These are phyloP conservation scores for Philaethria dido DNA, from an alignment of 2,888 invertebrate genomes.

Conservation along the genomic window DNA sequence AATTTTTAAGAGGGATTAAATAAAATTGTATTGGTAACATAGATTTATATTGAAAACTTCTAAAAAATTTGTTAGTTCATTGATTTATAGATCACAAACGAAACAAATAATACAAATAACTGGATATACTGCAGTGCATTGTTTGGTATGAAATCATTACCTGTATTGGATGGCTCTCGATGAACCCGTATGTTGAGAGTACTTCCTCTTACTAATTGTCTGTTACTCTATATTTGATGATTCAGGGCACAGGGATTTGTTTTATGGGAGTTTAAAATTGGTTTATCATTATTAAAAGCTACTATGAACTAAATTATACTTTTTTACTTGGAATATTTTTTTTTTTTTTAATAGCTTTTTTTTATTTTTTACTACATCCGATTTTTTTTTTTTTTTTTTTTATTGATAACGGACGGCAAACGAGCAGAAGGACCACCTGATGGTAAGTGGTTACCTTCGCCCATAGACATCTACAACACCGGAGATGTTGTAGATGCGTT, in stretches of 20 bases:
- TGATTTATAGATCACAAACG: constrained; percentile 9
- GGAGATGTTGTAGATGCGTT: too few relatives aligned
- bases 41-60: not conserved
- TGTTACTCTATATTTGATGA: constrained; percentile 49
- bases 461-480: too few relatives aligned
- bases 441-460: too few relatives aligned
- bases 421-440: too few relatives aligned
- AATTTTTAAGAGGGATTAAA: not conserved
- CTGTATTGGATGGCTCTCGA: constrained; percentile 41
- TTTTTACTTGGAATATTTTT: not conserved
- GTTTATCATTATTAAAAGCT: not conserved
- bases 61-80: not conserved
- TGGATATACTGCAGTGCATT: constrained; percentile 7
- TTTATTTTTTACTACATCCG: too few relatives aligned
- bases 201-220: constrained; percentile 51
- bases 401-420: too few relatives aligned
- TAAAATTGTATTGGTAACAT: not conserved
- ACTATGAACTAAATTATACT: not conserved
- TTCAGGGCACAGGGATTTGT: constrained; percentile 31
- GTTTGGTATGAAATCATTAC: constrained; percentile 30
- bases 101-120: constrained; percentile 18
- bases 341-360: not conserved
- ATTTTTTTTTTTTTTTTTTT: too few relatives aligned
- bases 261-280: constrained; percentile 10
- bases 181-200: constrained; percentile 45